phyloP scores from a whole-genome alignment of 1,140 invertebrate species.

The Panagrolaimus sp. region DNA sequence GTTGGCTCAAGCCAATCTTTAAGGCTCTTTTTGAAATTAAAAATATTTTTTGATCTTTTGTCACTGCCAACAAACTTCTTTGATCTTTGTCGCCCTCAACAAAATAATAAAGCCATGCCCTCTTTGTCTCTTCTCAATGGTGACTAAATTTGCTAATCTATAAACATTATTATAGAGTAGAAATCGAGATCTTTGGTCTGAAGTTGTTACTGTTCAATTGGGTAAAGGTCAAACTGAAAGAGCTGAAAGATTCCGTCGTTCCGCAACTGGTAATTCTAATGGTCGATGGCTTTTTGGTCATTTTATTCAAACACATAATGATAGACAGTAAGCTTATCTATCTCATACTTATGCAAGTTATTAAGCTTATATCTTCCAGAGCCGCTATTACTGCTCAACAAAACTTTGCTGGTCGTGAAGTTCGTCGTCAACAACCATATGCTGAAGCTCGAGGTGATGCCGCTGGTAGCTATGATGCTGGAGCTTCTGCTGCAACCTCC shows the following conservation, averaged over 20 bases:
- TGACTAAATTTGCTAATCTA: too few relatives aligned
- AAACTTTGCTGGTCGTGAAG: slow-evolving; percentile 25
- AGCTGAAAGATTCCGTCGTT: slow-evolving; percentile 45
- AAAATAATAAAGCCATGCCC: too few relatives aligned
- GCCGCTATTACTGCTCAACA: slow-evolving; percentile 13
- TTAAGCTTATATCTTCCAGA: neutral
- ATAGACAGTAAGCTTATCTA: neutral
- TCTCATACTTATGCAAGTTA: too few relatives aligned
- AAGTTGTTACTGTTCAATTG: slow-evolving; percentile 51
- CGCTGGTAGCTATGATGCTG: slow-evolving; percentile 20
- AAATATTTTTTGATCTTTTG: too few relatives aligned
- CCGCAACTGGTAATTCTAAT: slow-evolving; percentile 27
- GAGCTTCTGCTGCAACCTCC: slow-evolving; percentile 14
- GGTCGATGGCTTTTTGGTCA: slow-evolving; percentile 56
- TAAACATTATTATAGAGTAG: slow-evolving; percentile 38
- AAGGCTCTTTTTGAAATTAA: too few relatives aligned
- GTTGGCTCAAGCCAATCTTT: too few relatives aligned
- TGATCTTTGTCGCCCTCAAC: too few relatives aligned
- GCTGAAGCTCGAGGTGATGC: slow-evolving; percentile 12
- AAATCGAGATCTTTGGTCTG: slow-evolving; percentile 55
- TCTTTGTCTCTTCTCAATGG: too few relatives aligned
- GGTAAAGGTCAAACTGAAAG: slow-evolving; percentile 45
- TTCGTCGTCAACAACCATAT: slow-evolving; percentile 45
- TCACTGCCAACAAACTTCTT: too few relatives aligned
- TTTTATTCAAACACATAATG: slow-evolving; percentile 45